Conservation (phyloP, 2,888 invertebrate genomes). For the Scelioninae gen. 1 region DNA sequence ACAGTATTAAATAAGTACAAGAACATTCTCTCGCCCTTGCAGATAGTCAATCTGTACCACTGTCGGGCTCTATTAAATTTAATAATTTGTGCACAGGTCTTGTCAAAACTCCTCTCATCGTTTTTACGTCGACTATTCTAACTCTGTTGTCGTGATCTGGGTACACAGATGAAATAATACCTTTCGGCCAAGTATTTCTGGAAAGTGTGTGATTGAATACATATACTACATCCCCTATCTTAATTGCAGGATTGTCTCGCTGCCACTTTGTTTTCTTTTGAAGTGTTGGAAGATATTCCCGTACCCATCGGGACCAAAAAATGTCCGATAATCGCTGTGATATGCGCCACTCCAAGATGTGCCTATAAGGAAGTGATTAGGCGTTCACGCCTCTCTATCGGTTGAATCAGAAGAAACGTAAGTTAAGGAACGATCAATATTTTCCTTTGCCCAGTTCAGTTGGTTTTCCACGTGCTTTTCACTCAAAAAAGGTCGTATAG, state of each 20-base stretch:
- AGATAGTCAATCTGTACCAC: too few species aligned
- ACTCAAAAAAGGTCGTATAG: slow-evolving; percentile 42
- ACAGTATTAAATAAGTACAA: too few species aligned
- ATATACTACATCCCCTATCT: not conserved
- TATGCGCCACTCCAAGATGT: not conserved
- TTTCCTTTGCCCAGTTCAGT: too few species aligned
- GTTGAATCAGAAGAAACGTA: too few species aligned
- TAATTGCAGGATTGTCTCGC: not conserved
- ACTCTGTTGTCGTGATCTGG: not conserved
- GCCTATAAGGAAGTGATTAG: too few species aligned
- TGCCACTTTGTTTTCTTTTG: not conserved
- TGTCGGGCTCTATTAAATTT: not conserved
- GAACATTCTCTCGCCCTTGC: too few species aligned
- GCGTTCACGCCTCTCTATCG: too few species aligned
- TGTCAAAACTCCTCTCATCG: not conserved
- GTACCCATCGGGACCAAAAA: not conserved
- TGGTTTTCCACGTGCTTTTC: too few species aligned
- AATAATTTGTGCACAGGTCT: not conserved
- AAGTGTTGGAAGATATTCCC: not conserved
- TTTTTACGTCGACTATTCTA: not conserved
- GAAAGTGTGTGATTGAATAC: not conserved
- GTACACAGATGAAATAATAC: not conserved
- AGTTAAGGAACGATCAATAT: too few species aligned
- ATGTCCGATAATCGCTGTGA: not conserved
- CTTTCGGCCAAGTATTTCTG: not conserved